Percentiles rank a stretch among this genome's conserved stretches.
Evolutionary conservation across 1,140 invertebrate genomes (phyloP).

Genomic region (Orchestia grillus): DNA sequence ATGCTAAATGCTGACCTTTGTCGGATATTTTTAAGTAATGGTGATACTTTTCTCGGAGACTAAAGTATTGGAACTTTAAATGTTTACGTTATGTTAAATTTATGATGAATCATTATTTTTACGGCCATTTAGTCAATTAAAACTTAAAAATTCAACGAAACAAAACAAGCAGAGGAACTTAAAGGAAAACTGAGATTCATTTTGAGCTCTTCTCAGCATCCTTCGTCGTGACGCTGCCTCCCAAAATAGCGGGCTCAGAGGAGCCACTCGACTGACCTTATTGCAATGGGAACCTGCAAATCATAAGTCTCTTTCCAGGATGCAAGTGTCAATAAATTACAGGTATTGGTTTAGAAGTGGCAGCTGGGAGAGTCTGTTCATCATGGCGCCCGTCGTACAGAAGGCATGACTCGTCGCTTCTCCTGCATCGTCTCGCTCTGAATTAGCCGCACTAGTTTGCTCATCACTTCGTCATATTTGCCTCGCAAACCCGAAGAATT

Average conservation of each 20-base stretch:
- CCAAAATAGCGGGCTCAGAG: neutral
- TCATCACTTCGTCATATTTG: neutral
- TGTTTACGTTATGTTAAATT: neutral
- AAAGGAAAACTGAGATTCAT: neutral
- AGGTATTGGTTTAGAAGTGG: slow-evolving; percentile 7
- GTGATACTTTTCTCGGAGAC: neutral
- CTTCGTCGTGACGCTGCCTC: neutral
- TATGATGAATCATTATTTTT: too few species aligned
- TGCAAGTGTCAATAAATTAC: slow-evolving; percentile 1
- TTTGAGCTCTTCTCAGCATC: too few species aligned
- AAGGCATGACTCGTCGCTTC: neutral
- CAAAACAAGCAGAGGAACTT: neutral
- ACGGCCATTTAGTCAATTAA: neutral
- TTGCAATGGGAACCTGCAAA: neutral
- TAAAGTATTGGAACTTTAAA: neutral
- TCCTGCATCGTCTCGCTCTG: neutral
- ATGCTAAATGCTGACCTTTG: neutral
- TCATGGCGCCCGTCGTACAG: neutral
- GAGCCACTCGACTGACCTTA: neutral
- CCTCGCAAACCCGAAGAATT: neutral
- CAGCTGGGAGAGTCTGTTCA: neutral
- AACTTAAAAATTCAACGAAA: neutral
- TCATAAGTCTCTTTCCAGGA: neutral
- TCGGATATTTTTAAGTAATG: neutral
- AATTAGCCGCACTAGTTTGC: neutral